Evolutionary conservation across 1,140 invertebrate genomes (phyloP).

Genomic region (Aphidius ervi): DNA sequence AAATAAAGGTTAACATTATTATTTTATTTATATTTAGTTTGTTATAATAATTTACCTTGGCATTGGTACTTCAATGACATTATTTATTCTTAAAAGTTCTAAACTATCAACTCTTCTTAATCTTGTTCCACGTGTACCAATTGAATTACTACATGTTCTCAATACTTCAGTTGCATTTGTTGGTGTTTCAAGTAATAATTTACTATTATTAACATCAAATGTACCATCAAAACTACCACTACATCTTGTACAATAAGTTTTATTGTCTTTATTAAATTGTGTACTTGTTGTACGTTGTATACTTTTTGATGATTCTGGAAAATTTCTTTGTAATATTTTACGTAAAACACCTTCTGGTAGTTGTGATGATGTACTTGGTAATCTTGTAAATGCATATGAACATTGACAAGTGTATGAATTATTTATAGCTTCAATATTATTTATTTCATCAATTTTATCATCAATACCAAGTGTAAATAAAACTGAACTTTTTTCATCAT

Average conservation of each 20-base stretch:
- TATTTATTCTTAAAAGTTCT: conserved; percentile 47
- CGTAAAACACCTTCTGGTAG: conserved; percentile 40
- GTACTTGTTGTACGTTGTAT: conserved; percentile 31
- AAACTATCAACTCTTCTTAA: conserved; percentile 36
- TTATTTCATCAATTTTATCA: conserved; percentile 56
- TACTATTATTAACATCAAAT: conserved; percentile 32
- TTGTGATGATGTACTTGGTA: conserved; percentile 44
- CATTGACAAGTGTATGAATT: conserved; percentile 36
- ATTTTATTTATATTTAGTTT: background rate
- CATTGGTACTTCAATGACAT: conserved; percentile 61
- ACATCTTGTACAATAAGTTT: conserved; percentile 36
- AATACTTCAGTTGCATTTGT: conserved; percentile 46
- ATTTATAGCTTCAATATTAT: conserved; percentile 20
- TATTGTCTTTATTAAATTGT: conserved; percentile 23
- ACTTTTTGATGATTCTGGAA: conserved; percentile 45
- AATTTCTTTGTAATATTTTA: conserved; percentile 46
- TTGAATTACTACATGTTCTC: conserved; percentile 34
- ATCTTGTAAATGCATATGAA: conserved; percentile 37
- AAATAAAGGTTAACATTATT: conserved; percentile 20
- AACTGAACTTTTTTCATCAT: conserved; percentile 49
- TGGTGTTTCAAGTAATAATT: conserved; percentile 42
- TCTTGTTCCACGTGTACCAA: conserved; percentile 23
- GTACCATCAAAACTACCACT: conserved; percentile 26
- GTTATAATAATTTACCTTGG: conserved; percentile 35
- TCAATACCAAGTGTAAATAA: conserved; percentile 76